A percentile compares a stretch with the other conserved stretches of the same genome.
phyloP scores from a whole-genome alignment of 2,113 vertebrate species.

The Xyrauchen texanus region DNA sequence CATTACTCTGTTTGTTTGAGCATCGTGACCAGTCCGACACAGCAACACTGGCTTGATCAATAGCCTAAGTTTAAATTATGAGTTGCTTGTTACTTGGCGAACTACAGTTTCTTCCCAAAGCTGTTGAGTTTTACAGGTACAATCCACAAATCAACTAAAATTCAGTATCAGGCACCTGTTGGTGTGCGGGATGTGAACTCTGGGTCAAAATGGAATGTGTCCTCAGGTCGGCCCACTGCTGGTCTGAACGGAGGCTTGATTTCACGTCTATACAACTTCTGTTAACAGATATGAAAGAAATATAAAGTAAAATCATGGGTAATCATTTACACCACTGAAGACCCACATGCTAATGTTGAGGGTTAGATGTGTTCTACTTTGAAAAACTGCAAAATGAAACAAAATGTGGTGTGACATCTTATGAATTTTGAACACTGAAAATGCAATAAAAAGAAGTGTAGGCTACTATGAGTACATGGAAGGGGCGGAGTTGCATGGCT shows the following conservation, averaged over 20 bases:
- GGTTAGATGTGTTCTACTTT: no score
- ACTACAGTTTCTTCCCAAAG: no score
- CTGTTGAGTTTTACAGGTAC: not conserved
- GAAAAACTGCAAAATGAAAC: not conserved
- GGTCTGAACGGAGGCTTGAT: constrained; percentile 93
- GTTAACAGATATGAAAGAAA: constrained; percentile 28
- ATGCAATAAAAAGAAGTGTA: no score
- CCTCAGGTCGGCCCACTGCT: constrained; percentile 89
- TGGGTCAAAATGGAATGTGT: constrained; percentile 96
- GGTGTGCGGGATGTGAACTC: constrained; percentile 95
- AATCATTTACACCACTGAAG: not conserved
- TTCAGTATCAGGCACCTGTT: constrained; percentile 77
- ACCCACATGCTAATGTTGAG: not conserved
- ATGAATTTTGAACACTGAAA: no score
- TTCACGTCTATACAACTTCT: constrained; percentile 92
- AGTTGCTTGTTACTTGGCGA: no score
- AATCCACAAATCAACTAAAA: not conserved
- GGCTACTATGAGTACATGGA: no score
- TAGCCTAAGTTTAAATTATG: no score
- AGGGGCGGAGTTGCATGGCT: no score
- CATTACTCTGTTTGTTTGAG: no score
- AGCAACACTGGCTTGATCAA: no score
- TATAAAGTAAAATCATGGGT: not conserved
- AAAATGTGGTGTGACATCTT: not conserved
- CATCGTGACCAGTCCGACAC: no score